Percentiles rank a stretch among this genome's conserved stretches.
Conservation (phyloP, 2,888 invertebrate genomes). For the Baccha elongata region DNA sequence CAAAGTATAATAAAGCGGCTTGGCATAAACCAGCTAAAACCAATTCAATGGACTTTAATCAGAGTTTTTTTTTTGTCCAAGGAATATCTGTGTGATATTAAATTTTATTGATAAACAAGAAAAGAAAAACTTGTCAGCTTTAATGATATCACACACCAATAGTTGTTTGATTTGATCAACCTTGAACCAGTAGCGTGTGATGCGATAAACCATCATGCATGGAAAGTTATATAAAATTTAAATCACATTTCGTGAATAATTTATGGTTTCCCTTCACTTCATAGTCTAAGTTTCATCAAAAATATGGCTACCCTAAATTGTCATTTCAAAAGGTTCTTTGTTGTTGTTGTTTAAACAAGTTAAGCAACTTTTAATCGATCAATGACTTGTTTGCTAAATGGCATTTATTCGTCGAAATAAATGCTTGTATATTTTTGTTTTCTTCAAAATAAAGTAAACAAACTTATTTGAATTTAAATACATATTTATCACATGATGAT, state of each 20-base stretch:
- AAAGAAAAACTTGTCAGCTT: not conserved
- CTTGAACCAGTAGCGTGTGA: conserved; percentile 13
- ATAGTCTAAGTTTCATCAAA: not conserved
- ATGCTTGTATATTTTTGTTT: too few species aligned
- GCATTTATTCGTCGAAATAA: too few species aligned
- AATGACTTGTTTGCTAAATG: not conserved
- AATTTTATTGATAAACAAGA: conserved; percentile 9
- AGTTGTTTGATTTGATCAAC: not conserved
- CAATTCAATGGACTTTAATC: not conserved
- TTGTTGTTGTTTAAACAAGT: not conserved
- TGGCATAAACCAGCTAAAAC: not conserved
- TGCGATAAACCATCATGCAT: not conserved
- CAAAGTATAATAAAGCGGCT: not conserved
- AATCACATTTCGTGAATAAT: not conserved
- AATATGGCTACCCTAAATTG: not conserved
- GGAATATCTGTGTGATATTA: not conserved
- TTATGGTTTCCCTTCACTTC: not conserved
- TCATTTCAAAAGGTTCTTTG: not conserved
- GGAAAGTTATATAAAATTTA: not conserved
- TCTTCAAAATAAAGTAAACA: too few species aligned
- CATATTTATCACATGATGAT: too few species aligned
- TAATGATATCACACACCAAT: not conserved
- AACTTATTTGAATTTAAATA: too few species aligned
- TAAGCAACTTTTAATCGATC: not conserved
- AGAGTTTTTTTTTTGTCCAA: not conserved